phyloP scores from a whole-genome alignment of 2,113 vertebrate species.

The Chaetura pelagica region DNA sequence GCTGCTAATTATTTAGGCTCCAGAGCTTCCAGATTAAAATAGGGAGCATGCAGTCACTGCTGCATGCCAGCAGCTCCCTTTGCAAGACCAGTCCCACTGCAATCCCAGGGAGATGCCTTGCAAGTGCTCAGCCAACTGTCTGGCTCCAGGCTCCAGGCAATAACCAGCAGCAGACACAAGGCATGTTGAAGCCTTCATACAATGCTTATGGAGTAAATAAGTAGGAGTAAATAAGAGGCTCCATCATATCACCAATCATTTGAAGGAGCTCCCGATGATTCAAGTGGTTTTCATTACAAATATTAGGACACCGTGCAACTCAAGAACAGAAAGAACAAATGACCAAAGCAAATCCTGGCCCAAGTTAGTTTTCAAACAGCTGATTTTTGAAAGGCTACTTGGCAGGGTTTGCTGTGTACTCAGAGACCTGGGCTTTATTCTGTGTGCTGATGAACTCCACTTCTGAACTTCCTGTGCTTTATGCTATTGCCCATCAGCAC shows the following conservation, averaged over 20 bases:
- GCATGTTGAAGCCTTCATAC: neutral
- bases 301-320: neutral
- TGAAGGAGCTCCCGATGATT: neutral
- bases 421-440: neutral
- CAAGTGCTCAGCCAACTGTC: neutral
- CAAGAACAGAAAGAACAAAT: neutral
- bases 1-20: neutral
- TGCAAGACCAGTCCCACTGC: neutral
- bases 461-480: neutral
- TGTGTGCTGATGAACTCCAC: rapidly evolving
- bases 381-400: constrained; percentile 30
- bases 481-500: neutral
- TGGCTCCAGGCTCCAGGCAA: constrained; percentile 1
- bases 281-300: neutral
- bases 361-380: neutral
- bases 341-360: constrained; percentile 29
- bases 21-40: neutral
- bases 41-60: neutral
- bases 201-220: neutral
- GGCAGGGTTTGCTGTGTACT: neutral
- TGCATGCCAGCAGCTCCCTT: neutral
- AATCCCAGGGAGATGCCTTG: neutral
- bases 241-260: neutral
- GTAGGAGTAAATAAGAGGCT: neutral
- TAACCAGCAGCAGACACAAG: neutral